Conservation (phyloP, 2,113 vertebrate genomes). For the Prochilodus magdalenae region DNA sequence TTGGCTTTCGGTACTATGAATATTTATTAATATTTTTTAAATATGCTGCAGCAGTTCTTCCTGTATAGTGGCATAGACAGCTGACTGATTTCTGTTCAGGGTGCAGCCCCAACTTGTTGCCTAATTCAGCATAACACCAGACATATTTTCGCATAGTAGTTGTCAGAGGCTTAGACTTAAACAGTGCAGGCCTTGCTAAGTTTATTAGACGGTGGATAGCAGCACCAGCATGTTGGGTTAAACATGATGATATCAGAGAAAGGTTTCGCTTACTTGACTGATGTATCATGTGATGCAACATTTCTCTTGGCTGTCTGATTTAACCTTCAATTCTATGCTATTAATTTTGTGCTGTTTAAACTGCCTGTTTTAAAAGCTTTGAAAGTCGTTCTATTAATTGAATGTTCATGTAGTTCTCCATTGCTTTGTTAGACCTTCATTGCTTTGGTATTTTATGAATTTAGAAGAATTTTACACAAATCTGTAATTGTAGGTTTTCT, state of each 20-base stretch:
- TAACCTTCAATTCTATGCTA: too few relatives aligned
- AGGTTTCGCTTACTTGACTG: constrained; percentile 24
- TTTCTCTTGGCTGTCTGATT: constrained; percentile 40
- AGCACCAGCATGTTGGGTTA: background rate
- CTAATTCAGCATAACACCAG: background rate
- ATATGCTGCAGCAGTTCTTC: background rate
- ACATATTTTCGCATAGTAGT: background rate
- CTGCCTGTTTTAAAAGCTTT: too few relatives aligned
- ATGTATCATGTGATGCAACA: constrained; percentile 30
- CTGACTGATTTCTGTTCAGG: background rate
- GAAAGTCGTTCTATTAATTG: too few relatives aligned
- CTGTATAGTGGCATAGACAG: background rate
- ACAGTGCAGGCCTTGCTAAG: background rate
- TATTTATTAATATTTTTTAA: background rate
- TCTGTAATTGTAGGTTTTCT: background rate
- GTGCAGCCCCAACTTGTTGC: background rate
- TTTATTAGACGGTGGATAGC: background rate
- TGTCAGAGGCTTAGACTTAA: background rate
- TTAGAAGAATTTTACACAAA: too few relatives aligned
- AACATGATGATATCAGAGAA: background rate
- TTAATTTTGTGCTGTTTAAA: too few relatives aligned
- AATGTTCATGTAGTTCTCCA: background rate
- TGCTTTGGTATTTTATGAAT: too few relatives aligned
- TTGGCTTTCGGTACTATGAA: too few relatives aligned
- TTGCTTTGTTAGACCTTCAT: background rate